phyloP scores from a whole-genome alignment of 2,888 invertebrate species.

The Drosophila demipolita region DNA sequence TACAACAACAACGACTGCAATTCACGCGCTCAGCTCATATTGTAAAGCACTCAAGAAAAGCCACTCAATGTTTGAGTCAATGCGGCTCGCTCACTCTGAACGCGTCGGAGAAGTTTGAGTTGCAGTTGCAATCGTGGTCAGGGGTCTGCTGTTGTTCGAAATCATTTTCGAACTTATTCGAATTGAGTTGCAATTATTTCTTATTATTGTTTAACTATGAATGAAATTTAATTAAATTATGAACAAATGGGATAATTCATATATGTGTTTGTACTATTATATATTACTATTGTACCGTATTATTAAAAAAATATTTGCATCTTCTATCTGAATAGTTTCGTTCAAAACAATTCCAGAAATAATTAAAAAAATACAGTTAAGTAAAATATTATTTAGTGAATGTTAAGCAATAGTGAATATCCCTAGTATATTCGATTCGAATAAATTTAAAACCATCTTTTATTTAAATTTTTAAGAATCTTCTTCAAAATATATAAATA shows the following conservation, averaged over 20 bases:
- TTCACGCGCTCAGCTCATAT: conserved; percentile 10
- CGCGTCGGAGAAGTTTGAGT: conserved; percentile 66
- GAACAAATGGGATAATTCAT: background rate
- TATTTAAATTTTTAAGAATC: background rate
- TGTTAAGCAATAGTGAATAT: background rate
- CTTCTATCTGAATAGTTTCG: background rate
- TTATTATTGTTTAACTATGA: background rate
- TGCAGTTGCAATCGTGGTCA: conserved; percentile 67
- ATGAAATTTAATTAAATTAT: background rate
- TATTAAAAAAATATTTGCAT: background rate
- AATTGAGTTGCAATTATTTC: conserved; percentile 14
- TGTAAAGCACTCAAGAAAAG: conserved; percentile 27
- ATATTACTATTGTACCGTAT: no score
- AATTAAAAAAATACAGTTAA: background rate
- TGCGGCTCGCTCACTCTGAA: conserved; percentile 14
- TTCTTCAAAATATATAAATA: background rate
- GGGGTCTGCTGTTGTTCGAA: conserved; percentile 65
- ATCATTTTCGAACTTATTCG: conserved; percentile 58
- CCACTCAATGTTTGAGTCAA: conserved; percentile 35
- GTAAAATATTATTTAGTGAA: background rate
- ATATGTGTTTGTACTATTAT: background rate
- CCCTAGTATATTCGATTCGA: background rate
- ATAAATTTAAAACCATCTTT: background rate
- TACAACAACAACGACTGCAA: conserved; percentile 26
- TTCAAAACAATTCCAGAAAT: background rate